phyloP scores from a whole-genome alignment of 2,888 invertebrate genomes.

The Saturnia japonica region DNA sequence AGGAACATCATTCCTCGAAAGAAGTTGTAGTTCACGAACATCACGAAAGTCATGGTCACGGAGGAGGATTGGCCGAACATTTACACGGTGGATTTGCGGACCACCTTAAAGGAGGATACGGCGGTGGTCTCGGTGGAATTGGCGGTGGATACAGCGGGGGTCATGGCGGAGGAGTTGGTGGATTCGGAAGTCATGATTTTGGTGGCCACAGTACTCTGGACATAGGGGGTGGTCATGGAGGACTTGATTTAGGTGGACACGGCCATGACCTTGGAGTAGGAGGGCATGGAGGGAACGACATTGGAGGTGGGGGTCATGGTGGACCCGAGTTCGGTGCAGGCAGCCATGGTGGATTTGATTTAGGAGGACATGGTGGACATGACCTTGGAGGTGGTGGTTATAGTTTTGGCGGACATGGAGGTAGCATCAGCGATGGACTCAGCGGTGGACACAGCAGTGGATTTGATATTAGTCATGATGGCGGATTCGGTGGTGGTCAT shows the following conservation, averaged over 20 bases:
- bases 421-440: slow-evolving; percentile 39
- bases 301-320: slow-evolving; percentile 30
- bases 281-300: slow-evolving; percentile 26
- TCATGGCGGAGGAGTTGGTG: slow-evolving; percentile 30
- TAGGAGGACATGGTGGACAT: slow-evolving; percentile 34
- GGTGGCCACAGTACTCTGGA: slow-evolving; percentile 26
- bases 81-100: slow-evolving; percentile 60
- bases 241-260: slow-evolving; percentile 17
- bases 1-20: slow-evolving; percentile 71
- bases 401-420: slow-evolving; percentile 35
- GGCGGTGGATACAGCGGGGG: slow-evolving; percentile 30
- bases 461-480: slow-evolving; percentile 31
- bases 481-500: slow-evolving; percentile 30
- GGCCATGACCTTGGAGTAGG: neutral
- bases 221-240: slow-evolving; percentile 26
- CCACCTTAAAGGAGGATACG: slow-evolving; percentile 44
- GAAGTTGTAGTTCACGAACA: slow-evolving; percentile 72
- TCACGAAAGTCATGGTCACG: slow-evolving; percentile 49
- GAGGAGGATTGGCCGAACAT: slow-evolving; percentile 49
- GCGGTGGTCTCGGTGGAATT: slow-evolving; percentile 32
- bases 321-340: slow-evolving; percentile 33
- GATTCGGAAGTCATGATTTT: slow-evolving; percentile 19
- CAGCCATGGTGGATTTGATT: slow-evolving; percentile 31
- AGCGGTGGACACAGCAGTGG: slow-evolving; percentile 34
- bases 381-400: slow-evolving; percentile 31